phyloP scores from a whole-genome alignment of 2,797 vertebrate species.

The Sebastes diaconus region DNA sequence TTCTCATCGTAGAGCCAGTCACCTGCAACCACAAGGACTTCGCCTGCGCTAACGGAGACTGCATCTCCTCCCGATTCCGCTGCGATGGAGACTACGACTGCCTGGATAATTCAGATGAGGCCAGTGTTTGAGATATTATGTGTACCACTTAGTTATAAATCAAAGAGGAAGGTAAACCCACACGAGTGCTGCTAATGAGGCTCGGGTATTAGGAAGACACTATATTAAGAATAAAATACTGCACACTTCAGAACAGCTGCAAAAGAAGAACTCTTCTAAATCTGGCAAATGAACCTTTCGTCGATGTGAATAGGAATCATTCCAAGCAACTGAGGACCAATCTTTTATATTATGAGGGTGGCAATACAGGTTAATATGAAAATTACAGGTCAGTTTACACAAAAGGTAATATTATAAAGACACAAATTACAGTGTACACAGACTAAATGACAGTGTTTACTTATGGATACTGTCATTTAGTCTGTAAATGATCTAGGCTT shows the following conservation, averaged over 20 bases:
- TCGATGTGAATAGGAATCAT: neutral
- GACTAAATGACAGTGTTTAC: conserved; percentile 8
- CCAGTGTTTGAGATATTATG: conserved; percentile 66
- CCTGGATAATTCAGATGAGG: conserved; percentile 96
- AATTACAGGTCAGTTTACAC: neutral
- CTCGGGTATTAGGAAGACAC: neutral
- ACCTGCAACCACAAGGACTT: conserved; percentile 97
- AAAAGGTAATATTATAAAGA: neutral
- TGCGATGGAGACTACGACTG: conserved; percentile 98
- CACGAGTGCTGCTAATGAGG: neutral
- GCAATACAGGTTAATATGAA: neutral
- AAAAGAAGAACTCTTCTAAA: neutral
- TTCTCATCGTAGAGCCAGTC: conserved; percentile 86
- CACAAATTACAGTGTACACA: neutral
- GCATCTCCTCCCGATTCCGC: conserved; percentile 94
- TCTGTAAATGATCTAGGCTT: neutral
- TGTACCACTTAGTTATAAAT: neutral
- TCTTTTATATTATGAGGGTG: neutral
- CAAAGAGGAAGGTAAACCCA: conserved; percentile 4
- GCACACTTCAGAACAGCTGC: neutral
- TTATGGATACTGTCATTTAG: neutral
- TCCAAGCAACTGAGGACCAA: neutral
- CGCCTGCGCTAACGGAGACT: conserved; percentile 94
- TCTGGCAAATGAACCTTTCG: neutral
- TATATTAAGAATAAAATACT: neutral